These are phyloP conservation scores for Gobius niger DNA, from an alignment of 2,113 vertebrate genomes.

Conservation along the genomic window DNA sequence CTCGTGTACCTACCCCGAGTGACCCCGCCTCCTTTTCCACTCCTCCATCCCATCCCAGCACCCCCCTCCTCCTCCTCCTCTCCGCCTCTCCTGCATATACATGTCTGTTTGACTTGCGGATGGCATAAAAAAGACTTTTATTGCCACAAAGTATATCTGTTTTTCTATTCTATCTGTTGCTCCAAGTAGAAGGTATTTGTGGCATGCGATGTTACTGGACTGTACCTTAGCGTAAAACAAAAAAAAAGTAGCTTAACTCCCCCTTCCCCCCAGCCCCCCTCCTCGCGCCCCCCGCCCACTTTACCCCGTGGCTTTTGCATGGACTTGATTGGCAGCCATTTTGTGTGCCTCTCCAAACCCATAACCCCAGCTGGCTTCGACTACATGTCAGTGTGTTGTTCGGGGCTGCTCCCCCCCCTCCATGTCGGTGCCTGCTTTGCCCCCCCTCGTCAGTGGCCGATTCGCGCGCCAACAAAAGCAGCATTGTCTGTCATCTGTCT, in stretches of 20 bases:
- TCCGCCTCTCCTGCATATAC: slow-evolving; percentile 77
- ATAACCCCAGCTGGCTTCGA: slow-evolving; percentile 67
- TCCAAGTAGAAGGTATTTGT: slow-evolving; percentile 83
- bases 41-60: slow-evolving; percentile 45
- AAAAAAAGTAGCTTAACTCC: slow-evolving; percentile 68
- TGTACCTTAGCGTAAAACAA: slow-evolving; percentile 22
- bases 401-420: slow-evolving; percentile 28
- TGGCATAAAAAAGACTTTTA: slow-evolving; percentile 99
- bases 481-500: slow-evolving; percentile 39
- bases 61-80: slow-evolving; percentile 54
- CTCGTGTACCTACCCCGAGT: slow-evolving; percentile 32
- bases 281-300: slow-evolving; percentile 52
- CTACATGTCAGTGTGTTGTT: slow-evolving; percentile 50
- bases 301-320: slow-evolving; percentile 74
- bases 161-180: slow-evolving; percentile 85
- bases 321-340: slow-evolving; percentile 81
- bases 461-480: slow-evolving; percentile 43
- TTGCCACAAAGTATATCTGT: slow-evolving; percentile 91
- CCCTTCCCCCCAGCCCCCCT: slow-evolving; percentile 60
- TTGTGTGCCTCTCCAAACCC: slow-evolving; percentile 79
- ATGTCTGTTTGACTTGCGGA: slow-evolving; percentile 84
- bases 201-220: slow-evolving; percentile 82
- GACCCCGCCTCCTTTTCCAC: slow-evolving; percentile 22
- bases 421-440: slow-evolving; percentile 54
- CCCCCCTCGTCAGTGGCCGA: slow-evolving; percentile 43